phyloP scores from a whole-genome alignment of 2,113 vertebrate species.

The Tympanuchus pallidicinctus region DNA sequence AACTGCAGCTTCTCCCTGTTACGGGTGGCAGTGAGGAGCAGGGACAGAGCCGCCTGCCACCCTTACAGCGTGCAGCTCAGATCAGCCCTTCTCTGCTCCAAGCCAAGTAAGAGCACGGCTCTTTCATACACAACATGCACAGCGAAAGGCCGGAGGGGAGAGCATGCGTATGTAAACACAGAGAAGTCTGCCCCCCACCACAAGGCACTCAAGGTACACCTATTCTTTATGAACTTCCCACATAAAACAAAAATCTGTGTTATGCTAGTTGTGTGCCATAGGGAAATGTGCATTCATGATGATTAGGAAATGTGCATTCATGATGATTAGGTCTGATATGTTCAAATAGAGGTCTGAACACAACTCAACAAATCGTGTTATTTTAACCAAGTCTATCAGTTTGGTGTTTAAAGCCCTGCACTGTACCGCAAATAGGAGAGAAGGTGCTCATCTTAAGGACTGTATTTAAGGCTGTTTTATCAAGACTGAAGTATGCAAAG shows the following conservation, averaged over 20 bases:
- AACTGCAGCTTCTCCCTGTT: not conserved
- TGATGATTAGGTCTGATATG: not conserved
- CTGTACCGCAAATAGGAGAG: not conserved
- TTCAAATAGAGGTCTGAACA: conserved; percentile 17
- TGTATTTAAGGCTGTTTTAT: not conserved
- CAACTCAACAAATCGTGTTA: not conserved
- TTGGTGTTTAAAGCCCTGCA: not conserved
- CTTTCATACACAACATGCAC: not conserved
- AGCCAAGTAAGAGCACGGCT: not conserved
- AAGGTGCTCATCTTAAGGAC: not conserved
- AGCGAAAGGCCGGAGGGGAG: not conserved
- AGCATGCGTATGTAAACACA: not conserved
- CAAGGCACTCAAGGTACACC: not conserved
- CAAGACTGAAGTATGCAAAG: not conserved
- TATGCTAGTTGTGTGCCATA: not conserved
- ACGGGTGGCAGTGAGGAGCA: not conserved
- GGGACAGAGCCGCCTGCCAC: too few relatives aligned
- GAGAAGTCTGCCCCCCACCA: not conserved
- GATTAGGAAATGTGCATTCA: not conserved
- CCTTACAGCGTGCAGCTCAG: not conserved
- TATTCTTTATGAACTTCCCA: not conserved
- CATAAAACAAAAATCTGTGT: not conserved
- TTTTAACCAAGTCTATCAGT: not conserved
- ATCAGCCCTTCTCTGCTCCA: not conserved
- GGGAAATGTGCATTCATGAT: not conserved